Conservation (phyloP, 1,140 invertebrate genomes). For the Apis cerana region DNA sequence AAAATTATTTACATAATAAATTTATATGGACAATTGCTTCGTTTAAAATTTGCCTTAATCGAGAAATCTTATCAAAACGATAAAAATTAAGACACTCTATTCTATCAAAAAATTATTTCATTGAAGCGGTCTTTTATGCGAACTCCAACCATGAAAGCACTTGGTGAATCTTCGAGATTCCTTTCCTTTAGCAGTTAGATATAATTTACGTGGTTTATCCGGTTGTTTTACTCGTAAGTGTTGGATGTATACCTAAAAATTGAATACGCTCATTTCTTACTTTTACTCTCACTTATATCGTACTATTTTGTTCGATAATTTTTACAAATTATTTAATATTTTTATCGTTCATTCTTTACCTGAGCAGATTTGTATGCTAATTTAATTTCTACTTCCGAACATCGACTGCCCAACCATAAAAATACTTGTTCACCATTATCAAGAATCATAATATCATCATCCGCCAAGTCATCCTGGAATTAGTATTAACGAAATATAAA, state of each 20-base stretch:
- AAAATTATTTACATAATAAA: not conserved
- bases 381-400: constrained; percentile 99
- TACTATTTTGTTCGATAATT: not conserved
- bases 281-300: no score
- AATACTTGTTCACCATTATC: constrained; percentile 99
- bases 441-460: constrained; percentile 99
- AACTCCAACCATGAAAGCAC: constrained; percentile 99
- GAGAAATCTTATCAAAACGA: not conserved
- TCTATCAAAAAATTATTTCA: constrained; percentile 20
- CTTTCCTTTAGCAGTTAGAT: constrained; percentile 98
- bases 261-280: not conserved
- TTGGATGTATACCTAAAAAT: constrained; percentile 95
- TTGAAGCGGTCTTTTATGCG: constrained; percentile 85
- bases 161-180: constrained; percentile 97
- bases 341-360: constrained; percentile 80
- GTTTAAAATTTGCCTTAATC: not conserved
- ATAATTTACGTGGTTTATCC: constrained; percentile 93
- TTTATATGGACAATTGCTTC: not conserved
- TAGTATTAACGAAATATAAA: constrained; percentile 13
- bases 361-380: constrained; percentile 99
- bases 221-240: constrained; percentile 98
- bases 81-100: not conserved
- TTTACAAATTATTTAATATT: not conserved
- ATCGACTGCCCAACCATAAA: constrained; percentile 97
- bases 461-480: constrained; percentile 96